phyloP scores from a whole-genome alignment of 2,797 vertebrate species.

The Liasis olivaceus region DNA sequence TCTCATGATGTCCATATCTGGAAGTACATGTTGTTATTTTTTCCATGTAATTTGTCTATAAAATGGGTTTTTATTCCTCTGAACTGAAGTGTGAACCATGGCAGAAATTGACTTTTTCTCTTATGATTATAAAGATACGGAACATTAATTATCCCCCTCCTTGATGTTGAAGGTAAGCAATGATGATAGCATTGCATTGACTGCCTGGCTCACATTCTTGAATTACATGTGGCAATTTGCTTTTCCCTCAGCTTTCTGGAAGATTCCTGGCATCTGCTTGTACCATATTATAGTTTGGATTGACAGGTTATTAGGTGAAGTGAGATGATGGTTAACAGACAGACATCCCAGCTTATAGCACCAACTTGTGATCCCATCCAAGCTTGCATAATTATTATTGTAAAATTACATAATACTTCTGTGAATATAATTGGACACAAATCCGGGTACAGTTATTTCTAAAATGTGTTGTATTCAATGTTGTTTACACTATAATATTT shows the following conservation, averaged over 20 bases:
- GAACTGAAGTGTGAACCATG: too few species aligned
- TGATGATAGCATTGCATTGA: neutral
- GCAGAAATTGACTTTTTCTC: neutral
- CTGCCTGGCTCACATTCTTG: neutral
- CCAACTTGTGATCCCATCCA: neutral
- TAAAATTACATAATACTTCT: neutral
- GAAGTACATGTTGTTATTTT: neutral
- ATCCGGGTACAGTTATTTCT: slow-evolving; percentile 8
- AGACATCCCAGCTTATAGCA: neutral
- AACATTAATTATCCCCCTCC: neutral
- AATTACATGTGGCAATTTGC: neutral
- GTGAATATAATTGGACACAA: neutral
- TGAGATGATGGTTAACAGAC: neutral
- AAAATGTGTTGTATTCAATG: neutral
- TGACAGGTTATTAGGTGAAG: neutral
- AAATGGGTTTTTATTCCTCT: too few species aligned
- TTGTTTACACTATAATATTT: neutral
- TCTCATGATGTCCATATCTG: neutral
- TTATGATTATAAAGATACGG: neutral
- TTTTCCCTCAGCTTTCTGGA: neutral
- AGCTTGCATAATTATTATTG: neutral
- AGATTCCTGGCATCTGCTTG: neutral
- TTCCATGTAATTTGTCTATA: neutral
- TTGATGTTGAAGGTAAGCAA: slow-evolving; percentile 4
- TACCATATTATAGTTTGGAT: neutral